phyloP scores from a whole-genome alignment of 2,797 vertebrate genomes.

The Chelon auratus region DNA sequence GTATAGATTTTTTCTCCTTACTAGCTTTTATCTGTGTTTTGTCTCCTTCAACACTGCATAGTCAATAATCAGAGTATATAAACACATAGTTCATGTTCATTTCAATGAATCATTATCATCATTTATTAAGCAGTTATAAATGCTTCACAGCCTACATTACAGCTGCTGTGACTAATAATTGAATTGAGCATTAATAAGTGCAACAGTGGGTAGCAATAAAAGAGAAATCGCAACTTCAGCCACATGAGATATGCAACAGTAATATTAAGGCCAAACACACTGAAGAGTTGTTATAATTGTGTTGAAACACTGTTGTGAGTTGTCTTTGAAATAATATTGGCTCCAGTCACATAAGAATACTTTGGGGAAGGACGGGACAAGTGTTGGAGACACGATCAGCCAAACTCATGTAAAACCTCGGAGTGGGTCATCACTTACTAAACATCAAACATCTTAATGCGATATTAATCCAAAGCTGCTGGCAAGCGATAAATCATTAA shows the following conservation, averaged over 20 bases:
- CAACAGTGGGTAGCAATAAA: slow-evolving; percentile 3
- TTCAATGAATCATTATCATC: not conserved
- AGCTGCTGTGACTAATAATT: not conserved
- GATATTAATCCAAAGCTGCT: slow-evolving; percentile 64
- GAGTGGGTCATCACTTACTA: slow-evolving; percentile 55
- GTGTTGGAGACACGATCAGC: slow-evolving; percentile 53
- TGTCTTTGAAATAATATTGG: slow-evolving; percentile 33
- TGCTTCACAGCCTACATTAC: not conserved
- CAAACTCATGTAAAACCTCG: slow-evolving; percentile 50
- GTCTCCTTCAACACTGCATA: too few species aligned
- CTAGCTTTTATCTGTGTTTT: too few species aligned
- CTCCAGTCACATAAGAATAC: slow-evolving; percentile 32
- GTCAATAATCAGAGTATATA: too few species aligned
- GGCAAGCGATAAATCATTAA: slow-evolving; percentile 64
- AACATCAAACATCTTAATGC: slow-evolving; percentile 67
- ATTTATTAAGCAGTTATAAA: not conserved
- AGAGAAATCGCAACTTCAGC: slow-evolving; percentile 18
- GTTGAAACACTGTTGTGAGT: slow-evolving; percentile 20
- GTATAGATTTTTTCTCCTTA: too few species aligned
- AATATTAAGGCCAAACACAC: slow-evolving; percentile 25
- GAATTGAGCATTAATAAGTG: not conserved
- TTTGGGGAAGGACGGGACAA: slow-evolving; percentile 28
- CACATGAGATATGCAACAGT: slow-evolving; percentile 22
- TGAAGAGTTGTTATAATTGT: slow-evolving; percentile 6
- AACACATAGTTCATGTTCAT: too few species aligned